Conservation (phyloP, 2,797 vertebrate genomes). For the Poecile montanus region DNA sequence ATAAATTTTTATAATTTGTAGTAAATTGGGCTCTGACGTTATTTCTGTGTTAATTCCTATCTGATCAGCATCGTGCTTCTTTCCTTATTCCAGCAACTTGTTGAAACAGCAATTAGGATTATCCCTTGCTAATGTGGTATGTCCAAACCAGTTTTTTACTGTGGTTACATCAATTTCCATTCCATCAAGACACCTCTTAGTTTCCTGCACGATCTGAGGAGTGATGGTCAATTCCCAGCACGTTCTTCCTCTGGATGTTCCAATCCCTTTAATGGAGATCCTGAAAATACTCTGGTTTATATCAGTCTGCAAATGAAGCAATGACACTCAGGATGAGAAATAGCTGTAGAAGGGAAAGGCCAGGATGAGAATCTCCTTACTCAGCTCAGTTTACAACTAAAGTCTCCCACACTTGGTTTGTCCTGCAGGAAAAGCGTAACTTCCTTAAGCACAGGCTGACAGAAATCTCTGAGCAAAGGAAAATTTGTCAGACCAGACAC, state of each 20-base stretch:
- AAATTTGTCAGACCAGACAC: not conserved
- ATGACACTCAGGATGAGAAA: rapidly evolving
- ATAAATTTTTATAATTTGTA: not conserved
- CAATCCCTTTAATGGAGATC: not conserved
- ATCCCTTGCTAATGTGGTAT: not conserved
- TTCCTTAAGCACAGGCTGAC: not conserved
- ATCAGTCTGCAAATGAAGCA: not conserved
- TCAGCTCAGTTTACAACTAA: not conserved
- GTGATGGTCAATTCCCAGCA: not conserved
- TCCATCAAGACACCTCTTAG: not conserved
- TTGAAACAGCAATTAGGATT: not conserved
- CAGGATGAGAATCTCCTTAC: not conserved
- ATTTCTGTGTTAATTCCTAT: not conserved
- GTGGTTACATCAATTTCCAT: not conserved
- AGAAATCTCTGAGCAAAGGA: not conserved
- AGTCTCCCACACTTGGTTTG: not conserved
- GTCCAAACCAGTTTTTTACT: not conserved
- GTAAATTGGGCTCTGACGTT: not conserved
- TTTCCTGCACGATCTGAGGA: not conserved
- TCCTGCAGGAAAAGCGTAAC: not conserved
- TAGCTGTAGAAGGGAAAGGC: not conserved
- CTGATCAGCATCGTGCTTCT: not conserved
- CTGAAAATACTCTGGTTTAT: not conserved
- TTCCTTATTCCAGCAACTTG: not conserved
- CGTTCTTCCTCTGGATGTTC: not conserved